Conservation (phyloP, 2,888 invertebrate species). For the Drosophila stalkeri region DNA sequence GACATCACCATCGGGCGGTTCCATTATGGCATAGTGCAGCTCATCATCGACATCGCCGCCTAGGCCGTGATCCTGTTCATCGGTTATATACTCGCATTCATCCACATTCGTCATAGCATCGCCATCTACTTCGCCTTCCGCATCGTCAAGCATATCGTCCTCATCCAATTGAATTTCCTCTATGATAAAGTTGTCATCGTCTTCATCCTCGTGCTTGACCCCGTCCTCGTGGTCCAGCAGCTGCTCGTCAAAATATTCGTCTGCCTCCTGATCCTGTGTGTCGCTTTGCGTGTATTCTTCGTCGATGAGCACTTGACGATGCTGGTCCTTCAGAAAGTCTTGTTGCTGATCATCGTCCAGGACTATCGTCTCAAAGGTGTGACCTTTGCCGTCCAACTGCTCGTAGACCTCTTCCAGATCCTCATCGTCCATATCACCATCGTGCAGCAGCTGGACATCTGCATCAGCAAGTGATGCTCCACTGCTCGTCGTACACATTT, state of each 20-base stretch:
- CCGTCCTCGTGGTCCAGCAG: slow-evolving; percentile 65
- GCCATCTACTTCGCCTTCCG: slow-evolving; percentile 57
- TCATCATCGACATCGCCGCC: slow-evolving; percentile 75
- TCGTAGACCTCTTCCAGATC: slow-evolving; percentile 79
- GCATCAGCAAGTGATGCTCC: slow-evolving; percentile 70
- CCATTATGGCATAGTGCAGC: slow-evolving; percentile 80
- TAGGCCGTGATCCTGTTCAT: slow-evolving; percentile 65
- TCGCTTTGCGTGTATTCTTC: slow-evolving; percentile 79
- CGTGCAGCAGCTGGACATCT: slow-evolving; percentile 79
- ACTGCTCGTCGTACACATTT: slow-evolving; percentile 67
- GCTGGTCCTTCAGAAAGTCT: slow-evolving; percentile 67
- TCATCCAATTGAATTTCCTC: slow-evolving; percentile 83
- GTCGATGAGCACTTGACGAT: slow-evolving; percentile 80
- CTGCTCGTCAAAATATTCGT: slow-evolving; percentile 67
- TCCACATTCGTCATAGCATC: slow-evolving; percentile 73
- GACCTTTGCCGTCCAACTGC: slow-evolving; percentile 65
- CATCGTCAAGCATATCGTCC: slow-evolving; percentile 80
- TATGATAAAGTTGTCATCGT: slow-evolving; percentile 79
- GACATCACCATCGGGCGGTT: slow-evolving; percentile 67
- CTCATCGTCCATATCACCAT: slow-evolving; percentile 74
- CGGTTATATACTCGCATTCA: slow-evolving; percentile 72
- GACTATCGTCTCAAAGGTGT: slow-evolving; percentile 82
- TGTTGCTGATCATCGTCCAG: slow-evolving; percentile 81
- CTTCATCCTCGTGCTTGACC: slow-evolving; percentile 75
- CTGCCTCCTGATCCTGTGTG: slow-evolving; percentile 75